phyloP scores from a whole-genome alignment of 2,888 invertebrate genomes.

The Rhimphoctona megacephalus region DNA sequence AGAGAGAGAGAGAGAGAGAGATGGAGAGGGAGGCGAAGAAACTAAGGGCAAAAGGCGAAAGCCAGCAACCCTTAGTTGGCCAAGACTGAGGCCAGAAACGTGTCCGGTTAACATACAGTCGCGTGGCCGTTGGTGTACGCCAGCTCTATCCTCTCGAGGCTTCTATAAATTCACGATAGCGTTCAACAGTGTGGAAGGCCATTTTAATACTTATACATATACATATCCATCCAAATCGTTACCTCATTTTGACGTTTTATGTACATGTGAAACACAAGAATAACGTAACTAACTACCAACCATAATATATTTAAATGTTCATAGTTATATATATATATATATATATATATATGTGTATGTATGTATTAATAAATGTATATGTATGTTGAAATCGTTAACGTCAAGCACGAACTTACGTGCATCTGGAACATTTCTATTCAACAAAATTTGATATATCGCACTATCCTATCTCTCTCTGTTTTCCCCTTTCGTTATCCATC shows the following conservation, averaged over 20 bases:
- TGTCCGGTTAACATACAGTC: constrained; percentile 76
- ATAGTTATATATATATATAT: constrained; percentile 13
- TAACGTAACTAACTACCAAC: constrained; percentile 55
- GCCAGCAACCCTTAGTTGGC: constrained; percentile 59
- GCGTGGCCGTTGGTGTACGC: constrained; percentile 70
- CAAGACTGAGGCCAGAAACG: constrained; percentile 64
- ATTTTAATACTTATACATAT: constrained; percentile 34
- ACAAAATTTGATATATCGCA: constrained; percentile 64
- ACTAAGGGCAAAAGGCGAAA: constrained; percentile 48
- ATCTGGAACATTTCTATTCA: constrained; percentile 68
- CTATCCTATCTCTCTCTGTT: constrained; percentile 40
- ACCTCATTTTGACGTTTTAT: constrained; percentile 27
- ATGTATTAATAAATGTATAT: constrained; percentile 28
- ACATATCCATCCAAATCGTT: constrained; percentile 11
- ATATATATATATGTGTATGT: constrained; percentile 27
- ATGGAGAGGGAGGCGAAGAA: constrained; percentile 13
- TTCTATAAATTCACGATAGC: constrained; percentile 78
- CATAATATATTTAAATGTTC: constrained; percentile 42
- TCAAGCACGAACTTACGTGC: constrained; percentile 68
- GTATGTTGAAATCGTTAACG: constrained; percentile 62
- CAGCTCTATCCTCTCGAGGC: constrained; percentile 72
- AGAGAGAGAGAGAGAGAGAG: constrained; percentile 9
- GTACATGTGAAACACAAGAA: constrained; percentile 30
- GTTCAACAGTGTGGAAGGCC: constrained; percentile 66
- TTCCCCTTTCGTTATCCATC: constrained; percentile 61